A percentile compares a stretch with the other conserved stretches of the same genome.
These are phyloP conservation scores for Yponomeuta evonymella DNA, from an alignment of 2,888 invertebrate species.

Conservation along the genomic window DNA sequence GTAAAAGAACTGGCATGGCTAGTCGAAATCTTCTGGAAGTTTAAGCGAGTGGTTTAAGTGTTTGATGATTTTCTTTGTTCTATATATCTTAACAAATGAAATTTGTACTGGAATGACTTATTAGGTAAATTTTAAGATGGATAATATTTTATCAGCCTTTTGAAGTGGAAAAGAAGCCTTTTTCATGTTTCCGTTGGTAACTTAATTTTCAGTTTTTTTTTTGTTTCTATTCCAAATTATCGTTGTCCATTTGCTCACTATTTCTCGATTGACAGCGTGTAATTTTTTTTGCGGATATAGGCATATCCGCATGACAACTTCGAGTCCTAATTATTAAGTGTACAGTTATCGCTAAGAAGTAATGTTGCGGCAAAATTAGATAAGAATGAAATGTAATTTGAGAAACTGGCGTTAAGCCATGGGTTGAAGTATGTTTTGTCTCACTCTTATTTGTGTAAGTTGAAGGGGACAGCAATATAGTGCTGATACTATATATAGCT, in stretches of 20 bases:
- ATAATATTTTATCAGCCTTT: no score
- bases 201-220: no score
- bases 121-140: no score
- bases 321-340: conserved; percentile 19
- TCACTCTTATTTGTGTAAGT: background rate
- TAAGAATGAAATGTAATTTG: conserved; percentile 8
- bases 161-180: no score
- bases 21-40: no score
- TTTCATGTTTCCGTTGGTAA: no score
- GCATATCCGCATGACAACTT: conserved; percentile 22
- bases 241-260: conserved; percentile 5
- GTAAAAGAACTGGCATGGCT: no score
- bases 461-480: background rate
- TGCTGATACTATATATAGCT: background rate
- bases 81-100: no score
- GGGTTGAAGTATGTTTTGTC: background rate
- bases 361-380: conserved; percentile 16
- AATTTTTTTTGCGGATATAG: background rate
- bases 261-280: background rate
- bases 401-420: conserved; percentile 9
- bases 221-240: conserved; percentile 16
- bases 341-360: conserved; percentile 21
- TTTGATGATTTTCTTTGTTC: no score
- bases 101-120: no score
- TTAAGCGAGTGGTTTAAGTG: no score